These are phyloP conservation scores for Heliconius ismenius DNA, from an alignment of 2,888 invertebrate genomes.

Conservation along the genomic window DNA sequence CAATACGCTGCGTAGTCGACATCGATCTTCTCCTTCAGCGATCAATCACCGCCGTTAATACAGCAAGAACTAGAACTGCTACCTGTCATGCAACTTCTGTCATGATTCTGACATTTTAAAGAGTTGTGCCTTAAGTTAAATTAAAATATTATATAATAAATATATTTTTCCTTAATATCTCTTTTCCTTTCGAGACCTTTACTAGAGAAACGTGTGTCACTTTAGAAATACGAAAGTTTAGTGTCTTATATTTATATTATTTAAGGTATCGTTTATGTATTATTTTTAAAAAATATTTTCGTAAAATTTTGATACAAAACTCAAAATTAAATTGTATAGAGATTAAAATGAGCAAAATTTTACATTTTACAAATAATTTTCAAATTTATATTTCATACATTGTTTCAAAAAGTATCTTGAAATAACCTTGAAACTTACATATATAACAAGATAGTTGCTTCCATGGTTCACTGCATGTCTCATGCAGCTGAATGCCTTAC, in stretches of 20 bases:
- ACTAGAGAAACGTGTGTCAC: too few relatives aligned
- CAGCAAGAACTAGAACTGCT: constrained; percentile 31
- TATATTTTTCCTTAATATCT: not conserved
- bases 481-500: constrained; percentile 6
- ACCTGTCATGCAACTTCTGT: constrained; percentile 46
- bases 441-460: constrained; percentile 3
- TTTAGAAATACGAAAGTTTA: too few relatives aligned
- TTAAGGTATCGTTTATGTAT: too few relatives aligned
- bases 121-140: not conserved
- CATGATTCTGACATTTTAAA: constrained; percentile 40
- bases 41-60: constrained; percentile 50
- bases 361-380: not conserved
- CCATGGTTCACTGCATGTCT: constrained; percentile 4
- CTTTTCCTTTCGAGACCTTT: not conserved
- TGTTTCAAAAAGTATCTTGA: not conserved
- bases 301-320: too few relatives aligned
- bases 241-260: too few relatives aligned
- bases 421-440: constrained; percentile 1
- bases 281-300: too few relatives aligned
- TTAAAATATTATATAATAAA: not conserved
- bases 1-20: constrained; percentile 40
- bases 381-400: not conserved
- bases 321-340: too few relatives aligned
- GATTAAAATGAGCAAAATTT: not conserved
- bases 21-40: constrained; percentile 46